Conservation (phyloP, 2,888 invertebrate species). For the Lymantria dispar region DNA sequence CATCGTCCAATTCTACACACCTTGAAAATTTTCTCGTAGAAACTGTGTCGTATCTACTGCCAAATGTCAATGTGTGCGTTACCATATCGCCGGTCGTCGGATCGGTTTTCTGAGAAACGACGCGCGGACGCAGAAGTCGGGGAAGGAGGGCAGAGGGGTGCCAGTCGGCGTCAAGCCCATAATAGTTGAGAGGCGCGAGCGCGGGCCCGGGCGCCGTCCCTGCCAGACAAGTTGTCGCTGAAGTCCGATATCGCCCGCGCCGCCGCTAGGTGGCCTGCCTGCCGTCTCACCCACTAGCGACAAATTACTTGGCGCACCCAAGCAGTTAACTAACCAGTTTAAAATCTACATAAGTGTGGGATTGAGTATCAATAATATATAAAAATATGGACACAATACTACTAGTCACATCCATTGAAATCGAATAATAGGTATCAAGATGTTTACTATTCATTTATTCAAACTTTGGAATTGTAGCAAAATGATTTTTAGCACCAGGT, state of each 20-base stretch:
- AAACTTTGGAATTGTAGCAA: no score
- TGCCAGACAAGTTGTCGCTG: slow-evolving; percentile 81
- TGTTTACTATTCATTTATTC: no score
- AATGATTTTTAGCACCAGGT: no score
- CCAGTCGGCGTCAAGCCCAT: slow-evolving; percentile 52
- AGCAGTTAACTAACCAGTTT: slow-evolving; percentile 52
- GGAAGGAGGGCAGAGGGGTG: slow-evolving; percentile 31
- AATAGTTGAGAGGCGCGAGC: slow-evolving; percentile 45
- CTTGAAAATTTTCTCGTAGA: slow-evolving; percentile 7
- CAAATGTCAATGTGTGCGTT: slow-evolving; percentile 43
- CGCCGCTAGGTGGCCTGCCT: slow-evolving; percentile 23
- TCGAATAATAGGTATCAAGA: no score
- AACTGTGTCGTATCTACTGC: slow-evolving; percentile 36
- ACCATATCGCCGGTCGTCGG: slow-evolving; percentile 28
- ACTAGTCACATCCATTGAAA: no score
- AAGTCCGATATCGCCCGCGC: slow-evolving; percentile 47
- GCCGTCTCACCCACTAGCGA: slow-evolving; percentile 30
- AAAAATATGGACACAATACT: neutral
- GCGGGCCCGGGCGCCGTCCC: slow-evolving; percentile 48
- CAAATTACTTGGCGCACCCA: slow-evolving; percentile 62
- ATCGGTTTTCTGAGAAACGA: slow-evolving; percentile 70
- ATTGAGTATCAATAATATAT: slow-evolving; percentile 37
- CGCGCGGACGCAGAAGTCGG: slow-evolving; percentile 51
- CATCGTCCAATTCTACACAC: slow-evolving; percentile 1
- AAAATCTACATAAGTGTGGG: slow-evolving; percentile 32